A percentile compares a stretch with the other conserved stretches of the same genome.
phyloP scores from a whole-genome alignment of 35 echinoderm and acorn worm genomes.

The Heliocidaris erythrogramma region DNA sequence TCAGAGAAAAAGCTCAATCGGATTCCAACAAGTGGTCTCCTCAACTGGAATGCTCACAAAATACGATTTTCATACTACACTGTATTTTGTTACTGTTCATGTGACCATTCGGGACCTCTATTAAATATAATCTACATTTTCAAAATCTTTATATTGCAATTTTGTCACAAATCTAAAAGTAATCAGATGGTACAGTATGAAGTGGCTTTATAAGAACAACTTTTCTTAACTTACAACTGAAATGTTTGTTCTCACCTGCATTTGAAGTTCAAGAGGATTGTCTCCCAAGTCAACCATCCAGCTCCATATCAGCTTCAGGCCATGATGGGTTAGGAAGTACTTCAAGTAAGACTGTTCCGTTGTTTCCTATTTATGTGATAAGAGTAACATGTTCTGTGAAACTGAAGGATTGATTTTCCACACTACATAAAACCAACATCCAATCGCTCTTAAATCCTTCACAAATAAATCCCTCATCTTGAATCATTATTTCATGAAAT shows the following conservation, averaged over 20 bases:
- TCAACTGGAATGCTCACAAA: background rate
- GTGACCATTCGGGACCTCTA: too few relatives aligned
- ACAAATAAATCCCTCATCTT: too few relatives aligned
- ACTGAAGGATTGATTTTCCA: background rate
- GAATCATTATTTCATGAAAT: too few relatives aligned
- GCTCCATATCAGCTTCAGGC: slow-evolving; percentile 88
- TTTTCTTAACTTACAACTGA: too few relatives aligned
- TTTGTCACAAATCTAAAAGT: too few relatives aligned
- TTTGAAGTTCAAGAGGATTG: slow-evolving; percentile 82
- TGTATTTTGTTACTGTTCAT: too few relatives aligned
- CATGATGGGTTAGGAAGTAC: slow-evolving; percentile 93
- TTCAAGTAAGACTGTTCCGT: slow-evolving; percentile 72
- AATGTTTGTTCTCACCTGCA: slow-evolving; percentile 60
- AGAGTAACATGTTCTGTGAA: background rate
- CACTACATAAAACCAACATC: background rate
- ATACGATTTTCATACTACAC: background rate
- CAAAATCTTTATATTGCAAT: too few relatives aligned
- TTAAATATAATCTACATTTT: too few relatives aligned
- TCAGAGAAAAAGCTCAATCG: background rate
- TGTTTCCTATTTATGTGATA: slow-evolving; percentile 66
- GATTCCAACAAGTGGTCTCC: background rate
- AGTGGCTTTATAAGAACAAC: too few relatives aligned
- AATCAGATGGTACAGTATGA: too few relatives aligned
- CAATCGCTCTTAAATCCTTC: background rate
- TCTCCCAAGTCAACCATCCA: slow-evolving; percentile 99